A percentile compares a stretch with the other conserved stretches of the same genome.
Conservation (phyloP, 2,888 invertebrate genomes). For the Lasiommata megera region DNA sequence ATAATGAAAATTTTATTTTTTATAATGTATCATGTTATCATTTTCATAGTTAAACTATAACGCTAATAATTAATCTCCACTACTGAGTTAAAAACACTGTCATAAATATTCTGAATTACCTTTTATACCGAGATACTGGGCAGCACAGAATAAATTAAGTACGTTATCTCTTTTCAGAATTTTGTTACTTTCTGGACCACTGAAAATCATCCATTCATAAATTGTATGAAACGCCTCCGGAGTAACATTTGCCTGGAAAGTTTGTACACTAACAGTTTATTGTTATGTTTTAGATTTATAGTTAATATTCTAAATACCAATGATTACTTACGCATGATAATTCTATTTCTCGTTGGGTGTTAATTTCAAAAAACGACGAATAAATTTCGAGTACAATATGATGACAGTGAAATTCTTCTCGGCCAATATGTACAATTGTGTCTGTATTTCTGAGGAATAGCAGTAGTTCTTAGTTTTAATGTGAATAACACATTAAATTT, state of each 20-base stretch:
- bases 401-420: constrained; percentile 86
- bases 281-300: not conserved
- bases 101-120: constrained; percentile 55
- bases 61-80: too few relatives aligned
- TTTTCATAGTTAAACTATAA: too few relatives aligned
- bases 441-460: constrained; percentile 82
- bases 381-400: constrained; percentile 86
- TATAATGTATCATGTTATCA: too few relatives aligned
- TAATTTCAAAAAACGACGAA: constrained; percentile 83
- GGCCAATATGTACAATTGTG: constrained; percentile 83
- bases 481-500: too few relatives aligned
- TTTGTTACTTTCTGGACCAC: constrained; percentile 83
- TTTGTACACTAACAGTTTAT: too few relatives aligned
- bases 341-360: constrained; percentile 55
- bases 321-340: constrained; percentile 55
- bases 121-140: constrained; percentile 86
- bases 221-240: constrained; percentile 85
- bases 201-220: constrained; percentile 91
- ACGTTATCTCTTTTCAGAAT: constrained; percentile 85
- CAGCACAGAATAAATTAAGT: constrained; percentile 86
- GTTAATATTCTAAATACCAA: not conserved
- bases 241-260: constrained; percentile 65
- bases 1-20: too few relatives aligned
- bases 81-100: too few relatives aligned
- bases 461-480: too few relatives aligned